Conservation (phyloP, 2,797 vertebrate genomes). For the Chelmon rostratus region DNA sequence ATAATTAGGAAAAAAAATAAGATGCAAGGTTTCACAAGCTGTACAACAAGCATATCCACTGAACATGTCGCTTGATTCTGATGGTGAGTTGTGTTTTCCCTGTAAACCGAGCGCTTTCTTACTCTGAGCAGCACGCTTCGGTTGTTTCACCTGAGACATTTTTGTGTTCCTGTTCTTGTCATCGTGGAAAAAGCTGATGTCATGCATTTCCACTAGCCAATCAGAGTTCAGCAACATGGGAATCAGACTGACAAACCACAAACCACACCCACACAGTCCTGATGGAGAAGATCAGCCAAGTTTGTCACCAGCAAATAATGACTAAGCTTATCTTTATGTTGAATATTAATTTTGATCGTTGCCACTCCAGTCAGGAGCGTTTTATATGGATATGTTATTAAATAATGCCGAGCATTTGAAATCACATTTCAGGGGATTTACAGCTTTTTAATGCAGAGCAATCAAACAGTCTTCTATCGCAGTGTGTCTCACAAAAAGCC, state of each 20-base stretch:
- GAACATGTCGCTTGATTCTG: not conserved
- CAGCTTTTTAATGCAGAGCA: slow-evolving; percentile 6
- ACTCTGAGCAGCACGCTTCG: not conserved
- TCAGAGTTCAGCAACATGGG: not conserved
- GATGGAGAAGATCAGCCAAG: not conserved
- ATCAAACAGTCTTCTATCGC: slow-evolving; percentile 13
- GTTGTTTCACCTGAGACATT: not conserved
- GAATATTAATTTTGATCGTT: not conserved
- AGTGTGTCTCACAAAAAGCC: slow-evolving; percentile 4
- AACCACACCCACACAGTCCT: not conserved
- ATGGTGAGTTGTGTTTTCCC: not conserved
- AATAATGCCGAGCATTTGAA: not conserved
- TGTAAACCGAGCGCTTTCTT: not conserved
- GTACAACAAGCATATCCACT: not conserved
- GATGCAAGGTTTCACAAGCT: not conserved
- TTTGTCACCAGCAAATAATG: slow-evolving; percentile 5
- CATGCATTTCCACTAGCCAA: not conserved
- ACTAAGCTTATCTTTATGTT: not conserved
- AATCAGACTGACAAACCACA: not conserved
- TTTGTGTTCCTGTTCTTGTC: not conserved
- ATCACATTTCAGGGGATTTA: not conserved
- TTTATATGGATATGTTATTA: not conserved
- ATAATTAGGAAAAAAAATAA: not conserved
- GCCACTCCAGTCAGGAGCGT: slow-evolving; percentile 20
- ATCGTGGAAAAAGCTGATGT: not conserved